A percentile compares a stretch with the other conserved stretches of the same genome.
These are phyloP conservation scores for Ormyrus labotus DNA, from an alignment of 2,888 invertebrate species.

Conservation along the genomic window DNA sequence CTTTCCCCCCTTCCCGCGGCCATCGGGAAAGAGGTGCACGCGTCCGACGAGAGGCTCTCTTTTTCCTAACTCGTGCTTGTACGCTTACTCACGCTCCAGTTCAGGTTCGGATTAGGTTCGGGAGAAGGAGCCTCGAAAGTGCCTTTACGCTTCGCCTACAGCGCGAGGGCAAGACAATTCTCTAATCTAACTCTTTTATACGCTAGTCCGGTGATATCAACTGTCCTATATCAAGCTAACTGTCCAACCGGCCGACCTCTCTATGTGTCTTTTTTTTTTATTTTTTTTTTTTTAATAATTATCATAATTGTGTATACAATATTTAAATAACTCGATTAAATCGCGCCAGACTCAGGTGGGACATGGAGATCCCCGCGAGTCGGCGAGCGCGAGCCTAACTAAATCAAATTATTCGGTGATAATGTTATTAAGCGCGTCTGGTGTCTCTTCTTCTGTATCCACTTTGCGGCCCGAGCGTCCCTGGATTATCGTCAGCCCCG, in stretches of 20 bases:
- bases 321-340: slow-evolving; percentile 43
- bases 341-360: not conserved
- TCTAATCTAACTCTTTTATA: slow-evolving; percentile 55
- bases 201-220: slow-evolving; percentile 72
- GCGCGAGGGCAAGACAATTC: slow-evolving; percentile 54
- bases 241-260: slow-evolving; percentile 35
- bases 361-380: slow-evolving; percentile 53
- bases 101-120: too few relatives aligned
- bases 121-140: not conserved
- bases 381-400: slow-evolving; percentile 61
- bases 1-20: not conserved
- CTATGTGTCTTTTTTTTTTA: not conserved
- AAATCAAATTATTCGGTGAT: slow-evolving; percentile 64
- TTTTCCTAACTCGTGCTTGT: too few relatives aligned
- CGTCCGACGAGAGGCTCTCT: too few relatives aligned
- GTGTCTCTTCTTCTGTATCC: slow-evolving; percentile 14
- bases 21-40: too few relatives aligned
- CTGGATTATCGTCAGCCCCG: not conserved
- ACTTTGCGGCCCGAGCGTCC: slow-evolving; percentile 5
- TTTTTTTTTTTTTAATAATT: not conserved
- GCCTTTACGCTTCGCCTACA: slow-evolving; percentile 63
- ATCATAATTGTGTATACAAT: slow-evolving; percentile 23
- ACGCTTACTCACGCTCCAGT: too few relatives aligned
- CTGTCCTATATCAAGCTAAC: slow-evolving; percentile 63
- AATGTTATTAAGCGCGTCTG: slow-evolving; percentile 5